A percentile compares a stretch with the other conserved stretches of the same genome.
These are phyloP conservation scores for Pomatorhinus ruficollis DNA, from an alignment of 2,113 vertebrate genomes.

Conservation along the genomic window DNA sequence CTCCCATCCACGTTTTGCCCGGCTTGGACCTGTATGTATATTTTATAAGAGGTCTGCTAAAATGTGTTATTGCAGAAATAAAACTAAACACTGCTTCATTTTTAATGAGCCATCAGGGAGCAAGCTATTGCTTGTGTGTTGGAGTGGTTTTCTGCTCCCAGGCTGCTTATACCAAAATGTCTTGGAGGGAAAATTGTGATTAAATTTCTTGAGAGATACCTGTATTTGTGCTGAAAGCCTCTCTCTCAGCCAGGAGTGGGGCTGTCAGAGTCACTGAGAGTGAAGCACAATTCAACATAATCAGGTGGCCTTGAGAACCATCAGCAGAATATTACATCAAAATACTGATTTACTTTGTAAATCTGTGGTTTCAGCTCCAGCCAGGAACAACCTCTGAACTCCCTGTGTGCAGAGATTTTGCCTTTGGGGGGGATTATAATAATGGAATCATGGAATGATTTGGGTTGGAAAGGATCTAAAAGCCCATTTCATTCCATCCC, in stretches of 20 bases:
- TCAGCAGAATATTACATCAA: background rate
- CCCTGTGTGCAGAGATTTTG: too few species aligned
- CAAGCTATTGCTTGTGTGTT: background rate
- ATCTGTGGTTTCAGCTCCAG: background rate
- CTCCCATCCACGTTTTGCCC: background rate
- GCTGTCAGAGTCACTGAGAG: background rate
- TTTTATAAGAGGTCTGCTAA: conserved; percentile 4
- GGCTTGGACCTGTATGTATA: background rate
- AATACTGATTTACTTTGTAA: background rate
- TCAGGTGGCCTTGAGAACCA: background rate
- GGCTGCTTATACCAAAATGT: background rate
- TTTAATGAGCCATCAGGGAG: background rate
- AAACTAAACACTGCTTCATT: background rate
- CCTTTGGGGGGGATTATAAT: background rate
- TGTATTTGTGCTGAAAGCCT: background rate
- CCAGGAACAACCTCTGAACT: background rate
- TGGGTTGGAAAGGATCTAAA: background rate
- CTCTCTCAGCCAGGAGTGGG: background rate
- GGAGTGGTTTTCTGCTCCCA: background rate
- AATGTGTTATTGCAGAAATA: background rate
- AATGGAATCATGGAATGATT: background rate
- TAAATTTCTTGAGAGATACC: background rate
- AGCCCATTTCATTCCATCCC: background rate
- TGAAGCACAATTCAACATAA: background rate
- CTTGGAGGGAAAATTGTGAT: background rate